phyloP scores from a whole-genome alignment of 2,113 vertebrate genomes.

The Nibea coibor region DNA sequence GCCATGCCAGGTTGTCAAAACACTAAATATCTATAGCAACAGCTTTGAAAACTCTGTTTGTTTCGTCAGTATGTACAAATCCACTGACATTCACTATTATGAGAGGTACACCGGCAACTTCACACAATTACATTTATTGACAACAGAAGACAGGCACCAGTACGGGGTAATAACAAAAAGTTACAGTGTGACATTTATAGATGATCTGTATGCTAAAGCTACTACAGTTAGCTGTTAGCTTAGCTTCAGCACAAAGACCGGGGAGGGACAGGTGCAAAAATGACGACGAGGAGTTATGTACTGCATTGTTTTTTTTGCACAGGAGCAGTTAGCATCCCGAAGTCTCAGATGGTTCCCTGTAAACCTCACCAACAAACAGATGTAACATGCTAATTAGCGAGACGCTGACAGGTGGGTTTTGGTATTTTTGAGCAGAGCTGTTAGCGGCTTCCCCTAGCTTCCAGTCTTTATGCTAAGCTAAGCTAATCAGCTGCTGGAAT shows the following conservation, averaged over 20 bases:
- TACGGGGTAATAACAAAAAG: not conserved
- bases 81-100: conserved; percentile 64
- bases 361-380: not conserved
- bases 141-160: conserved; percentile 17
- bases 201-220: not conserved
- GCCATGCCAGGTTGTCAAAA: conserved; percentile 36
- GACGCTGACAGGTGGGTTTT: not conserved
- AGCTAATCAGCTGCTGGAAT: not conserved
- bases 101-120: conserved; percentile 36
- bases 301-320: not conserved
- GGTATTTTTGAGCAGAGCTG: no score
- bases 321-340: not conserved
- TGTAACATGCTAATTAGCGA: not conserved
- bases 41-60: not conserved
- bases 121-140: conserved; percentile 27
- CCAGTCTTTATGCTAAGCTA: not conserved
- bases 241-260: not conserved
- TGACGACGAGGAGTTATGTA: not conserved
- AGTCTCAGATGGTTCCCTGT: not conserved
- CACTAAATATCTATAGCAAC: conserved; percentile 8
- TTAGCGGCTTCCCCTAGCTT: not conserved
- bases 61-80: conserved; percentile 14
- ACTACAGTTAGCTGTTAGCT: not conserved
- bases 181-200: not conserved
- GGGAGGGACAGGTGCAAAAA: not conserved